Conservation (phyloP, 2,113 vertebrate species). For the Microtus pennsylvanicus region DNA sequence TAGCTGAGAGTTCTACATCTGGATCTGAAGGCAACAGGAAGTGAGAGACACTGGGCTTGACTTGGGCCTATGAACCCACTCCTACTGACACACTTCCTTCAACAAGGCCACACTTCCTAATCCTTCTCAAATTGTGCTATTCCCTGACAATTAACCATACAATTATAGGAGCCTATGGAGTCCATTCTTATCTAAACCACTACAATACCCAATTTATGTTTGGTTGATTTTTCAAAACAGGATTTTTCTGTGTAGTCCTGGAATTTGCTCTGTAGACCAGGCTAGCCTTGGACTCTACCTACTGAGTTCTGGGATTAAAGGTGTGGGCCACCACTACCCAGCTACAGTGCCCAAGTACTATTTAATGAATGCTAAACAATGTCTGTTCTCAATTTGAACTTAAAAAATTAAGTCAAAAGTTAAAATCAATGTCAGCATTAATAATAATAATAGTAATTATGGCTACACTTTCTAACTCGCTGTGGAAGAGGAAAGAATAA, state of each 20-base stretch:
- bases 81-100: background rate
- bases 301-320: background rate
- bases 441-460: conserved; percentile 17
- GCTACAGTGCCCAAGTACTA: background rate
- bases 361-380: conserved; percentile 46
- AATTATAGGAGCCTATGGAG: background rate
- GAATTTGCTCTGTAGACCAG: background rate
- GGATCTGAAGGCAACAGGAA: background rate
- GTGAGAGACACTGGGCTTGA: background rate
- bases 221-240: background rate
- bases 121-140: background rate
- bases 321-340: background rate
- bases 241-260: background rate
- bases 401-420: background rate
- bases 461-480: conserved; percentile 14
- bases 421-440: conserved; percentile 8
- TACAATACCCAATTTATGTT: background rate
- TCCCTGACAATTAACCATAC: background rate
- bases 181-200: background rate
- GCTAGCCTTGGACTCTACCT: background rate
- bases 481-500: conserved; percentile 34
- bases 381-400: conserved; percentile 32
- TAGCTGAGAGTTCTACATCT: background rate
- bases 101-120: background rate
- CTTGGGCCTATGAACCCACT: background rate